Evolutionary conservation across 2,888 invertebrate genomes (phyloP).

Genomic region (Calameuta pallipes): DNA sequence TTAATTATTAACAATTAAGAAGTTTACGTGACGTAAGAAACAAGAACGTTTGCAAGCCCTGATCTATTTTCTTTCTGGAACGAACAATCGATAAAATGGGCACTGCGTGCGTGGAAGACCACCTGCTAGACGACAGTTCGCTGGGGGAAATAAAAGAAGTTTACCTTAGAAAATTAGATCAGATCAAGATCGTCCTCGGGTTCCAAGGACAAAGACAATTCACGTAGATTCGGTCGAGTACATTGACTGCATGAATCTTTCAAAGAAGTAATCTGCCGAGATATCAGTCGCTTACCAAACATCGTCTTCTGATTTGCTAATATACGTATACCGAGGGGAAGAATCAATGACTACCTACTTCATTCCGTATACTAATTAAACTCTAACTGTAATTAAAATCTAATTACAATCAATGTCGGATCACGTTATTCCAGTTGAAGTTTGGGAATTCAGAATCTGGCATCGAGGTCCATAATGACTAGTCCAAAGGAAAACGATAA

Average conservation of each 20-base stretch:
- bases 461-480: neutral
- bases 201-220: neutral
- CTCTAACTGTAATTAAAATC: neutral
- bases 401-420: neutral
- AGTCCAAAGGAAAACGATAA: neutral
- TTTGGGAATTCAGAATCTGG: neutral
- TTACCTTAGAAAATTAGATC: constrained; percentile 9
- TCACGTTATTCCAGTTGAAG: neutral
- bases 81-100: constrained; percentile 37
- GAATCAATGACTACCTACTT: neutral
- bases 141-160: neutral
- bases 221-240: neutral
- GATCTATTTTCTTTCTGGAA: constrained; percentile 45
- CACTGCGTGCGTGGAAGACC: neutral
- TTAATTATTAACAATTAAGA: neutral
- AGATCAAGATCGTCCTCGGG: neutral
- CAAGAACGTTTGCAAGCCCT: constrained; percentile 20
- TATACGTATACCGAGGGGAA: neutral
- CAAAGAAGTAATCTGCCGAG: neutral
- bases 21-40: neutral
- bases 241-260: neutral
- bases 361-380: neutral
- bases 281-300: neutral
- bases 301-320: neutral
- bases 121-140: neutral